phyloP scores from a whole-genome alignment of 2,113 vertebrate genomes.

The Solenodon paradoxus region DNA sequence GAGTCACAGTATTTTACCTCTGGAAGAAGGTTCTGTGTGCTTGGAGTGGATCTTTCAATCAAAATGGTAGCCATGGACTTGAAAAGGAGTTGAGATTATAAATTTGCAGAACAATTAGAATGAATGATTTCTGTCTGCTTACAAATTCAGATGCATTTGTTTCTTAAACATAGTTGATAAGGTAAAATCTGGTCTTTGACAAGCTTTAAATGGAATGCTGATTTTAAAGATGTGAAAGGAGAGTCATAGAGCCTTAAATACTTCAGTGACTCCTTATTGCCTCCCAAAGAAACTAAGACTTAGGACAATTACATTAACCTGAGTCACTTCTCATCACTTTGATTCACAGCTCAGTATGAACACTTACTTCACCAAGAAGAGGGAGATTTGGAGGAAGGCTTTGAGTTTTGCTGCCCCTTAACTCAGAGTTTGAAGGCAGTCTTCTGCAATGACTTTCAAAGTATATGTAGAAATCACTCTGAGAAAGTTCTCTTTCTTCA shows the following conservation, averaged over 20 bases:
- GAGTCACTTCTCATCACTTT: background rate
- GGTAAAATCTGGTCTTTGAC: background rate
- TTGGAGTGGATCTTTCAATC: background rate
- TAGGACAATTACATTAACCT: background rate
- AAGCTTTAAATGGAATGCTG: background rate
- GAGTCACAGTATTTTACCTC: background rate
- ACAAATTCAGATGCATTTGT: background rate
- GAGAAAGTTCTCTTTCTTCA: conserved; percentile 5
- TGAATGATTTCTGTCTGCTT: background rate
- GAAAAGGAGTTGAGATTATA: background rate
- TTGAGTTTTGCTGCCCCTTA: background rate
- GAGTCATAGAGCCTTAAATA: rapidly evolving
- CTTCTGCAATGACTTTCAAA: background rate
- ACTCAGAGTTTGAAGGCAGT: background rate
- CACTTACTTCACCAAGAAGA: background rate
- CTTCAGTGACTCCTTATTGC: background rate
- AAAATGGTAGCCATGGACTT: background rate
- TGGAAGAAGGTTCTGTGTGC: background rate
- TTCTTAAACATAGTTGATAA: background rate
- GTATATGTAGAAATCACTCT: background rate
- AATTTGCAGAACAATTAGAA: background rate
- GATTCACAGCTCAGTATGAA: background rate
- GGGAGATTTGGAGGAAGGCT: background rate
- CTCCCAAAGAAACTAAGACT: background rate
- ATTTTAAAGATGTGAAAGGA: background rate